phyloP scores from a whole-genome alignment of 92 coral and sea anemone species.

The Porites lobata region DNA sequence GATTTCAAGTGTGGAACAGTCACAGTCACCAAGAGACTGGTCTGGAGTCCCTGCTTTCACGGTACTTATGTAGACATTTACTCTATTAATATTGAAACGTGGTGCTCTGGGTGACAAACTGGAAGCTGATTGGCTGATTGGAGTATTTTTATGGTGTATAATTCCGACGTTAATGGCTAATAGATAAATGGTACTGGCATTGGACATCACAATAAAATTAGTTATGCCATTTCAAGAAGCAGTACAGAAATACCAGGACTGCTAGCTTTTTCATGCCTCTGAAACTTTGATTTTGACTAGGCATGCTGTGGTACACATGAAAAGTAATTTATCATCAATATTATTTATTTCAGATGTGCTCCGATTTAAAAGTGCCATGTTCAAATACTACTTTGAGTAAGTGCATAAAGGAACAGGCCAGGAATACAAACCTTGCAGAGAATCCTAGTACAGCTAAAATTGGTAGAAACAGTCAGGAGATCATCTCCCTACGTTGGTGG shows the following conservation, averaged over 20 bases:
- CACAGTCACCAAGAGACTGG: conserved; percentile 35
- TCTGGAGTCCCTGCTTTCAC: conserved; percentile 46
- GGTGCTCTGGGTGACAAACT: too few species aligned
- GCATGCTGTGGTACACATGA: not conserved
- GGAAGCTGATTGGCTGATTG: too few species aligned
- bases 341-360: conserved; percentile 15
- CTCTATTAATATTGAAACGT: not conserved
- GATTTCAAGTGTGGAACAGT: not conserved
- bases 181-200: too few species aligned
- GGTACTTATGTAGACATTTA: not conserved
- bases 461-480: not conserved
- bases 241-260: too few species aligned
- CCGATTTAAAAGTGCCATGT: conserved; percentile 18
- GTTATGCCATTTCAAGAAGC: too few species aligned
- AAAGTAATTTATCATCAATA: not conserved
- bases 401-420: not conserved
- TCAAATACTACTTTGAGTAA: not conserved
- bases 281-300: not conserved
- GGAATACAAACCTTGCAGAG: not conserved
- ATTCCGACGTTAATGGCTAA: too few species aligned
- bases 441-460: not conserved
- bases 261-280: not conserved
- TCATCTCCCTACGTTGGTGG: conserved; percentile 4
- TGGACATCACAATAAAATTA: too few species aligned
- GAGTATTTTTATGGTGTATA: too few species aligned